A percentile compares a stretch with the other conserved stretches of the same genome.
These are phyloP conservation scores for Falco cherrug DNA, from an alignment of 2,797 vertebrate species.

Conservation along the genomic window DNA sequence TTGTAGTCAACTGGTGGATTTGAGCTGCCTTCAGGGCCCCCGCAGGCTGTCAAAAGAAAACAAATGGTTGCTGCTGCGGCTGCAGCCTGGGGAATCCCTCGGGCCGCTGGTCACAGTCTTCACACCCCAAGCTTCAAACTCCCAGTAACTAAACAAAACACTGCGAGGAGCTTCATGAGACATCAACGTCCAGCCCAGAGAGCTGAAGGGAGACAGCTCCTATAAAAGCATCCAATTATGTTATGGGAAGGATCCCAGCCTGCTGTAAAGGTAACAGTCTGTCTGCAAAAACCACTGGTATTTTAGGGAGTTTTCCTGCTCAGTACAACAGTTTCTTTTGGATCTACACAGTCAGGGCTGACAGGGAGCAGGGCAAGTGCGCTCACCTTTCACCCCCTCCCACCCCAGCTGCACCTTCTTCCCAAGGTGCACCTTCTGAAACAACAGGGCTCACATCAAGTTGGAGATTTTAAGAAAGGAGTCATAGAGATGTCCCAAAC, in stretches of 20 bases:
- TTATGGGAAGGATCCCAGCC: neutral
- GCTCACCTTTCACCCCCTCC: neutral
- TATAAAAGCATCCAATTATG: neutral
- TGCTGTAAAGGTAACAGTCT: slow-evolving; percentile 11
- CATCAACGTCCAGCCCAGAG: neutral
- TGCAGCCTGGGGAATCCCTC: slow-evolving; percentile 44
- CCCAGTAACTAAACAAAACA: slow-evolving; percentile 40
- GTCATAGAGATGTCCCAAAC: neutral
- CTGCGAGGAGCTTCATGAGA: neutral
- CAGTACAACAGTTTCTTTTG: neutral
- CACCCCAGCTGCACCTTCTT: neutral
- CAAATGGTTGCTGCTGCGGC: slow-evolving; percentile 47
- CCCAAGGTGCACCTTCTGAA: neutral
- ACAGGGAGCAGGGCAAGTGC: neutral
- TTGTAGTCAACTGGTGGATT: slow-evolving; percentile 22
- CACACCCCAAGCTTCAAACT: neutral
- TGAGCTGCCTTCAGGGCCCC: slow-evolving; percentile 36
- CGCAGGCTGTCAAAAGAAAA: slow-evolving; percentile 57
- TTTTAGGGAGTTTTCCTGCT: slow-evolving; percentile 28
- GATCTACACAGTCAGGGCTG: neutral
- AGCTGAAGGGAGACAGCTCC: neutral
- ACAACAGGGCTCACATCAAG: neutral
- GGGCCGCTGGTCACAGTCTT: slow-evolving; percentile 5
- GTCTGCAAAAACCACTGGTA: neutral
- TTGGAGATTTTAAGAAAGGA: neutral